Base-by-base conservation (phyloP, 2,113 vertebrate species). In the Alosa alosa region DNA sequence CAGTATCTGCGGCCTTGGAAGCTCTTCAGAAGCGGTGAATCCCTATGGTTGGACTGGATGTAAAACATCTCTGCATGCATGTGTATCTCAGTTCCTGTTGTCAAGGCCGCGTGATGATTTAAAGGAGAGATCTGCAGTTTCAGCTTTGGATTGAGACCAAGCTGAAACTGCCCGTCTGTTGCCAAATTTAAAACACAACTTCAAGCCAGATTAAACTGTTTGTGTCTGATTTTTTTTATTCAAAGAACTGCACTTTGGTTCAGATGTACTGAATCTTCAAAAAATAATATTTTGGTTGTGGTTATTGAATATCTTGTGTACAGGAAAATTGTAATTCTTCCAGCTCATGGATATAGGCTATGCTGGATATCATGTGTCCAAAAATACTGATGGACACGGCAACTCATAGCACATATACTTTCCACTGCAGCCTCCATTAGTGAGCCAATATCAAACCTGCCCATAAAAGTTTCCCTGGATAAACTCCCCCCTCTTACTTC, bases 21-120 rank as follows among this genome's bases (percentile, higher is more conserved):
- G 64, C 13, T 6, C 64, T 72, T 72, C 25, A 72, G 13, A 36
- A 72, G 25, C 64, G 9, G 64, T 31, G n/a, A 10, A 72, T 72
- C 72, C 31, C 72, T 39, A 15, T 6, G 31, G 72, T 41, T 39
- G n/a, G n/a, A 72, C 9, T 72, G 64, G 64, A 68, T 31, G 72
- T 78, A 39, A 17, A 78, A 36, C 64, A 78, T 78, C 11, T 78
- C 72, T 18, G 31, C 72, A 78, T 41, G 36, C 25, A 6, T 13
- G 31, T 78, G 31, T 78, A 78, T 78, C 36, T 17, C 11, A 78
- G 72, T 78, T 78, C 72, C 72, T 36, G 72, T 78, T 78, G 31
- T 41, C 72, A 78, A 78, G 36, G 72, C 72, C 72, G 13, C 13
- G 72, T 36, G 72, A 78, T 78, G 31, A 78, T 78, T 78, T 78